Evolutionary conservation across 92 coral and sea anemone genomes (phyloP).

Genomic region (Epizoanthus stellaris): DNA sequence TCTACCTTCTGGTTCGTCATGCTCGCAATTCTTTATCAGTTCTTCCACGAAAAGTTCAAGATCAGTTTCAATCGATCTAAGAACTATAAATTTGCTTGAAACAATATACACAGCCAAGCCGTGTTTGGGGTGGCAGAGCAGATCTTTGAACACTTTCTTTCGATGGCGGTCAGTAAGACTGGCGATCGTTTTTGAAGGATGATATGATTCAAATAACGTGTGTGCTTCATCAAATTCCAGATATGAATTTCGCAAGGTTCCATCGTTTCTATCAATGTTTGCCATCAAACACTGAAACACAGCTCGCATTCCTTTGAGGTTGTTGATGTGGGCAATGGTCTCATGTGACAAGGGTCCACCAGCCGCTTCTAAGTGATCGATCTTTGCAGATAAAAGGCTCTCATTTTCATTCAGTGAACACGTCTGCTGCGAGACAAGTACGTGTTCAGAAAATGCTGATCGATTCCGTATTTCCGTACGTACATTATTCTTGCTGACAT

Average conservation of each 20-base stretch:
- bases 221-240: slow-evolving; percentile 51
- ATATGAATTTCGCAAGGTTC: slow-evolving; percentile 36
- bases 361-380: neutral
- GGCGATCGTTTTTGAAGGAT: slow-evolving; percentile 10
- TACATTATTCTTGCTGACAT: neutral
- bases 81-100: slow-evolving; percentile 18
- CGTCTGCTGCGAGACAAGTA: neutral
- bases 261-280: slow-evolving; percentile 32
- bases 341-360: slow-evolving; percentile 29
- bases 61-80: slow-evolving; percentile 1
- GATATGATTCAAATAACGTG: slow-evolving; percentile 33
- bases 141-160: slow-evolving; percentile 2
- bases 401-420: slow-evolving; percentile 6
- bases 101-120: slow-evolving; percentile 19
- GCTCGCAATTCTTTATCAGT: slow-evolving; percentile 5
- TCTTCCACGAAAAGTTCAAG: slow-evolving; percentile 16
- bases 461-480: neutral
- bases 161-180: slow-evolving; percentile 41
- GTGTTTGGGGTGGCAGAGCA: slow-evolving; percentile 11
- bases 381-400: neutral
- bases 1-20: neutral
- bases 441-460: neutral
- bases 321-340: slow-evolving; percentile 43
- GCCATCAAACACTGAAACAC: slow-evolving; percentile 52
- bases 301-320: slow-evolving; percentile 54